Percentiles rank a stretch among this genome's conserved stretches.
Conservation (phyloP, 1,140 invertebrate genomes). For the Helicoverpa zea region DNA sequence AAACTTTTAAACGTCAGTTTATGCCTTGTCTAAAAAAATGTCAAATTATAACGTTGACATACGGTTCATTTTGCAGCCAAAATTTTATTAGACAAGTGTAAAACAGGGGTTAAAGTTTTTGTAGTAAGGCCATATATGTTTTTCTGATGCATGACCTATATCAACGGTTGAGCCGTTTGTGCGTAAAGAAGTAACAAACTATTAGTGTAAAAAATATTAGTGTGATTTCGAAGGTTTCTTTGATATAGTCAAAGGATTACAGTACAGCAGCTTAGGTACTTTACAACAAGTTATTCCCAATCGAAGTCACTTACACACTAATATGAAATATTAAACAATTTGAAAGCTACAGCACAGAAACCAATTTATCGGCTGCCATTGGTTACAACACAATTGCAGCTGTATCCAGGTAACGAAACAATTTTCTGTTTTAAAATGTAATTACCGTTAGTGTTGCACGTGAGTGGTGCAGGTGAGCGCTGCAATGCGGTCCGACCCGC, state of each 20-base stretch:
- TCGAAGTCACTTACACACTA: neutral
- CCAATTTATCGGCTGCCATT: neutral
- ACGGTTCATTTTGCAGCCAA: too few relatives aligned
- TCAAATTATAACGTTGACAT: too few relatives aligned
- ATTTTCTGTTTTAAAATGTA: constrained; percentile 27
- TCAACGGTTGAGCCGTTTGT: too few relatives aligned
- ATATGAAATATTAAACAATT: neutral
- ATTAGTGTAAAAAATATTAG: too few relatives aligned
- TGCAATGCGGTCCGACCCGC: constrained; percentile 23
- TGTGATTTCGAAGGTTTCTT: neutral
- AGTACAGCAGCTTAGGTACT: neutral
- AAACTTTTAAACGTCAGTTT: too few relatives aligned
- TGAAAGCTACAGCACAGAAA: neutral
- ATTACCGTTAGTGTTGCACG: constrained; percentile 1
- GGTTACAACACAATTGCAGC: neutral
- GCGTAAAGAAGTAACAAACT: too few relatives aligned
- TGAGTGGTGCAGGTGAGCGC: constrained; percentile 7
- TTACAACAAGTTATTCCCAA: neutral
- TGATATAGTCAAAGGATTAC: too few relatives aligned
- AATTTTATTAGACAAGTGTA: too few relatives aligned
- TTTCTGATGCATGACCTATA: too few relatives aligned
- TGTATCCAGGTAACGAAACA: neutral
- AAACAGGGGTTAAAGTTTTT: too few relatives aligned
- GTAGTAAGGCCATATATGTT: too few relatives aligned
- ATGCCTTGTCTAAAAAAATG: too few relatives aligned